Base-by-base conservation (phyloP, 1,140 invertebrate genomes). In the Anthonomus grandis region DNA sequence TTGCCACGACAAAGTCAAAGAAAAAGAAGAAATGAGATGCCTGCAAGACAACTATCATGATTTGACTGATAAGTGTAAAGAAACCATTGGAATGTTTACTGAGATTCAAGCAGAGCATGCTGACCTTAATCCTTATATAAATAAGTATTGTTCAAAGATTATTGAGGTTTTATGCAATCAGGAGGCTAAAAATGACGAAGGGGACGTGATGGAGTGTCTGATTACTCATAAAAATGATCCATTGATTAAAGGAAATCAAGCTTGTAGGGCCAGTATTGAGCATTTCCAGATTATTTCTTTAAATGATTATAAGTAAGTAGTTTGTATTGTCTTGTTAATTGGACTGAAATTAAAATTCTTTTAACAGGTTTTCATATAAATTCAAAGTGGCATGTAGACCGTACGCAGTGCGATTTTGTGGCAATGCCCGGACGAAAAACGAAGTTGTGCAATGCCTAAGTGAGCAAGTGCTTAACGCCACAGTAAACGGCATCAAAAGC, bases 371-470 rank as follows among this genome's bases (percentile, higher is more conserved):
- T 73, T 94, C 88, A 17, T 90, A 88, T 64, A 95, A 94, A 72
- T 98, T 99, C 72, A 97, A 97, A 76, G 85, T 66, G 70, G 89
- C 93, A 0, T 99, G 96, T 67, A 86, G 89, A 65, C 80, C 81
- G 8, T 85, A 91, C 75, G 94, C 96, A 0, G 78, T 85, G 41
- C 79, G 85, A 61, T 87, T 86, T 72, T 98, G 95, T 75, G 79
- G 81, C 5, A 77, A 79, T 59, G 84, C 81, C 41, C 91, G 85
- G 72, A 86, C 79, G n/a, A 95, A 93, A 74, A 82, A 82, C 37
- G 87, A 95, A 65, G 92, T 98, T 8, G 88, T 98, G 8, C 81
- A 83, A 37, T 98, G 96, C 74, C 78, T 98, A 12, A 97, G 93
- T 75, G 86, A 90, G 71, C 85, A 89, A 57, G 86, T 97, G 23